Conservation (phyloP, 2,797 vertebrate species). For the Tenualosa thibaudeaui region DNA sequence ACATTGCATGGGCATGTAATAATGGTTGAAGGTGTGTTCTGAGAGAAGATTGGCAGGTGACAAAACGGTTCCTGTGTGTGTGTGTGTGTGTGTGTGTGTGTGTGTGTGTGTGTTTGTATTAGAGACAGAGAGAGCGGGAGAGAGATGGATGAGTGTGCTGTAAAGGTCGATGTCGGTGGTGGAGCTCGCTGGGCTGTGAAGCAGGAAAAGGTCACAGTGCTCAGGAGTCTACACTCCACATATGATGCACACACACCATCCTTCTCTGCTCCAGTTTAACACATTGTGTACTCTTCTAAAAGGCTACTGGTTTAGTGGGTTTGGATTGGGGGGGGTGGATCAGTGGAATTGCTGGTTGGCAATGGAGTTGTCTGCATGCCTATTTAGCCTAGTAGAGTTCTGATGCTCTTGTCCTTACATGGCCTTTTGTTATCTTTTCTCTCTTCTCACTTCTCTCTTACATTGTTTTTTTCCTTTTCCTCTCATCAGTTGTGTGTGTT, state of each 20-base stretch:
- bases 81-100: not conserved
- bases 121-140: not conserved
- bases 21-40: not conserved
- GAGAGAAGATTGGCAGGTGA: not conserved
- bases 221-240: constrained; percentile 22
- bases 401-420: too few species aligned
- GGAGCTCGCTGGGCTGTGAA: constrained; percentile 60
- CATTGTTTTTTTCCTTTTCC: not conserved
- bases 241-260: not conserved
- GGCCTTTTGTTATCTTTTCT: too few species aligned
- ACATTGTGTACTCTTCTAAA: too few species aligned
- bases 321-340: not conserved
- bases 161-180: constrained; percentile 68
- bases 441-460: too few species aligned
- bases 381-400: too few species aligned
- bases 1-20: not conserved
- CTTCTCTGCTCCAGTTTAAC: too few species aligned
- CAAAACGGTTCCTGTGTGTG: not conserved
- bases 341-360: not conserved
- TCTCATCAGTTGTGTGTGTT: not conserved
- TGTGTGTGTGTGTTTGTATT: not conserved
- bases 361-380: not conserved
- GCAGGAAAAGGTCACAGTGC: constrained; percentile 66
- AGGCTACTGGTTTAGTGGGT: not conserved
- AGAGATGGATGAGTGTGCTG: constrained; percentile 63